Percentiles rank a stretch among this genome's conserved stretches.
Conservation (phyloP, 2,888 invertebrate genomes). For the Melieria omissa region DNA sequence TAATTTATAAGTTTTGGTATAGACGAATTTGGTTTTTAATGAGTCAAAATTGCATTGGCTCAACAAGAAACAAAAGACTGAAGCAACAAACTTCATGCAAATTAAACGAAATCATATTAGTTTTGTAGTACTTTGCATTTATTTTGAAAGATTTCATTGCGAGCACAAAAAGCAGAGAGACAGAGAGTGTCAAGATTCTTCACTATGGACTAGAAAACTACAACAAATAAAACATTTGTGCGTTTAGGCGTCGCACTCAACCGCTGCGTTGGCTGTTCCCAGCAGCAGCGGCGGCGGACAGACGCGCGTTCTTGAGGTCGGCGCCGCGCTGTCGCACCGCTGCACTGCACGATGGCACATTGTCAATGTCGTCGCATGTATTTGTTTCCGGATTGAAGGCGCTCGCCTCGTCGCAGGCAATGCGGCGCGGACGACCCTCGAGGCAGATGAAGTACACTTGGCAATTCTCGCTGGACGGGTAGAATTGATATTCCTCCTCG, state of each 20-base stretch:
- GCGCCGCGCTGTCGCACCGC: slow-evolving; percentile 53
- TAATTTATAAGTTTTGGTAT: background rate
- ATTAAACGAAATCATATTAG: no score
- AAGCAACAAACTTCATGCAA: no score
- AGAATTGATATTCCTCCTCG: slow-evolving; percentile 67
- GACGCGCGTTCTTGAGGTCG: slow-evolving; percentile 60
- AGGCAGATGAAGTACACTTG: slow-evolving; percentile 84
- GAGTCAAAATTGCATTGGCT: no score
- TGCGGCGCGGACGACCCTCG: slow-evolving; percentile 77
- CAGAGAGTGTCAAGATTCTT: slow-evolving; percentile 25
- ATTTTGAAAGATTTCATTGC: slow-evolving; percentile 7
- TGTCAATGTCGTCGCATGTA: slow-evolving; percentile 81
- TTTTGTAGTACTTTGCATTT: no score
- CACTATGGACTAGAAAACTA: slow-evolving; percentile 46
- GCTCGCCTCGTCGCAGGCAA: slow-evolving; percentile 79
- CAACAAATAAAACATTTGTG: slow-evolving; percentile 16
- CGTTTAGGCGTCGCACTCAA: background rate
- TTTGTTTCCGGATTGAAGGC: slow-evolving; percentile 81
- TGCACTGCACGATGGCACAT: slow-evolving; percentile 78
- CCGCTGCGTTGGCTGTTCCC: slow-evolving; percentile 19
- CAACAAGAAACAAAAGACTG: no score
- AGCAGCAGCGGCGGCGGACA: slow-evolving; percentile 44
- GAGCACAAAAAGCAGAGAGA: slow-evolving; percentile 6
- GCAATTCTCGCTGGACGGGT: slow-evolving; percentile 73
- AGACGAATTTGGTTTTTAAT: no score